A percentile compares a stretch with the other conserved stretches of the same genome.
phyloP scores from a whole-genome alignment of 2,888 invertebrate genomes.

The Spilarctia lutea region DNA sequence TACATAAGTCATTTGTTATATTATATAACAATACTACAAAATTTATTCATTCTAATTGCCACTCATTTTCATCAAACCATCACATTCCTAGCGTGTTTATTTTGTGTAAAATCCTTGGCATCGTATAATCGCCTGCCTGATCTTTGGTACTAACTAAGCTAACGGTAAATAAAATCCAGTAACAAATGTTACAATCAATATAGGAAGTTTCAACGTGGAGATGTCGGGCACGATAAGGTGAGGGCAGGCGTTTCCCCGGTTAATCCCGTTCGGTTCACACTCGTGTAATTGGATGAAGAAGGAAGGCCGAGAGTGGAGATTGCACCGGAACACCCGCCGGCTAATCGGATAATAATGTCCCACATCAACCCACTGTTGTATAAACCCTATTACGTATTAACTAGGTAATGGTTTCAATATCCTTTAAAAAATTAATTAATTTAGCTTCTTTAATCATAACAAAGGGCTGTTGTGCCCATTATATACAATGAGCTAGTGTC shows the following conservation, averaged over 20 bases:
- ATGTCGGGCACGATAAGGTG: constrained; percentile 56
- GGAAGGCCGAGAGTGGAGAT: constrained; percentile 75
- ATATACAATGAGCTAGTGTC: background rate
- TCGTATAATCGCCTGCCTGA: background rate
- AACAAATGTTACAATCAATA: constrained; percentile 62
- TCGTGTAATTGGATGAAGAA: constrained; percentile 84
- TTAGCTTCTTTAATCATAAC: background rate
- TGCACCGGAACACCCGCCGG: constrained; percentile 73
- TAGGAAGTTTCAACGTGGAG: constrained; percentile 48
- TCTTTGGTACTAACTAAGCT: constrained; percentile 14
- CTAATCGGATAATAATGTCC: constrained; percentile 82
- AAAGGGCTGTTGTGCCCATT: background rate
- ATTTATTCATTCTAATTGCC: background rate
- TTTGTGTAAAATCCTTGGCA: background rate
- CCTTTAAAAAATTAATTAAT: background rate
- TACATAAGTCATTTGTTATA: constrained; percentile 36
- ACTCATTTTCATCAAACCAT: background rate
- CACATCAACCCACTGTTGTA: constrained; percentile 59
- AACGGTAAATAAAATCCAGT: constrained; percentile 48
- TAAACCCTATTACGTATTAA: constrained; percentile 51
- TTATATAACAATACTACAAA: constrained; percentile 14
- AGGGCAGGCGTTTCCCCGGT: constrained; percentile 63
- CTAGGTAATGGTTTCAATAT: constrained; percentile 1
- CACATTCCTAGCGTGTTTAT: background rate
- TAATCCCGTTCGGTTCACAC: constrained; percentile 82